These are phyloP conservation scores for Yoshiicerus persimilis DNA, from an alignment of 1,140 invertebrate genomes.

Conservation along the genomic window DNA sequence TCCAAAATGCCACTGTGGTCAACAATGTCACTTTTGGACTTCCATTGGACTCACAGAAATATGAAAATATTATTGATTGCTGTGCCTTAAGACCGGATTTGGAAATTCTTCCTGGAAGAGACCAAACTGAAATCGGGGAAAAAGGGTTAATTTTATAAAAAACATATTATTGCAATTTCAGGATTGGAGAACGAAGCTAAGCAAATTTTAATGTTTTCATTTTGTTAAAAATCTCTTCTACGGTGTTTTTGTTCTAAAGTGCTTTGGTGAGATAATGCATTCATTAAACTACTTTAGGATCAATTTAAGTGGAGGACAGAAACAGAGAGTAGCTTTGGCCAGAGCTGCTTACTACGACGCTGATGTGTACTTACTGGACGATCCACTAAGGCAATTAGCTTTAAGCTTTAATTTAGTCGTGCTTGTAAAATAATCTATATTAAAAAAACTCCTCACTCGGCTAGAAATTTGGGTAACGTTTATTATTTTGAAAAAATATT, in stretches of 20 bases:
- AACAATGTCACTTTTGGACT: constrained; percentile 61
- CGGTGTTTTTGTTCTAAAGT: constrained; percentile 58
- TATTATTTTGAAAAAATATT: constrained; percentile 62
- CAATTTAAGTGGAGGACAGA: constrained; percentile 49
- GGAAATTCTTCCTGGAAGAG: constrained; percentile 60
- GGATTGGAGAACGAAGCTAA: too few species aligned
- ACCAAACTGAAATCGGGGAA: constrained; percentile 65
- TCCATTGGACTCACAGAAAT: constrained; percentile 50
- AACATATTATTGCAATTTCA: too few species aligned
- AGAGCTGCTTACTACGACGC: constrained; percentile 32
- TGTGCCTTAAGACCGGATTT: constrained; percentile 62
- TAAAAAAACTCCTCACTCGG: too few species aligned
- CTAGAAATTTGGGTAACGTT: too few species aligned
- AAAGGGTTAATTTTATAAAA: constrained; percentile 61
- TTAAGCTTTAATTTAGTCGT: too few species aligned
- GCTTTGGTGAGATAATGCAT: constrained; percentile 55
- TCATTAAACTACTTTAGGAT: constrained; percentile 28
- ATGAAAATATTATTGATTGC: constrained; percentile 57
- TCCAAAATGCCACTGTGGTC: constrained; percentile 58
- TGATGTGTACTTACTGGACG: constrained; percentile 64
- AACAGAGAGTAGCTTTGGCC: constrained; percentile 60
- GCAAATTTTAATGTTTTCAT: background rate
- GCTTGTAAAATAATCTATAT: too few species aligned
- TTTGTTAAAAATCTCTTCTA: constrained; percentile 72
- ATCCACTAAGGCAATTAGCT: constrained; percentile 61